Conservation (phyloP, 2,113 vertebrate species). For the Zootoca vivipara region DNA sequence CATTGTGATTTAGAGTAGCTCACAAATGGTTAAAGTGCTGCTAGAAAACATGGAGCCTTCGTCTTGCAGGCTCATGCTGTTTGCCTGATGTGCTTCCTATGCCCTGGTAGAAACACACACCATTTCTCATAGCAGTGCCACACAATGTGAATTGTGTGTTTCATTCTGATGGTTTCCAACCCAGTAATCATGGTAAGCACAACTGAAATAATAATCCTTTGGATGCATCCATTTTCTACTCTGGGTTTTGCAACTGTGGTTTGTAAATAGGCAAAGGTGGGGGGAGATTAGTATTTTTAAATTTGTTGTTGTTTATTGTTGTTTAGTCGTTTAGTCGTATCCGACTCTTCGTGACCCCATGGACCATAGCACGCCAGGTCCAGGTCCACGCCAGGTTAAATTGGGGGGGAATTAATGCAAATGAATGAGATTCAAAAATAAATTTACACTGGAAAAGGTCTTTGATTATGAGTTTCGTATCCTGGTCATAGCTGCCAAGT, state of each 20-base stretch:
- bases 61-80: not conserved
- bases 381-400: too few relatives aligned
- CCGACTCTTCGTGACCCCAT: too few relatives aligned
- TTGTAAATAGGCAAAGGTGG: not conserved
- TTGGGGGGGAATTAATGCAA: constrained; percentile 9
- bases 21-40: constrained; percentile 33
- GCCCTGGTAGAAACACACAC: not conserved
- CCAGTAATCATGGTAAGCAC: constrained; percentile 4
- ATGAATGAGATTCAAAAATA: not conserved
- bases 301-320: too few relatives aligned
- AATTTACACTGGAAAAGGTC: not conserved
- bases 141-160: not conserved
- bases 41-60: constrained; percentile 38
- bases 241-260: not conserved
- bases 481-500: too few relatives aligned
- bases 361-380: too few relatives aligned
- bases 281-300: constrained; percentile 22
- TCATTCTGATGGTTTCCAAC: not conserved
- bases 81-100: constrained; percentile 18
- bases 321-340: too few relatives aligned
- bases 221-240: not conserved
- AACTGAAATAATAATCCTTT: not conserved
- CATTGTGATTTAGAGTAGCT: constrained; percentile 34
- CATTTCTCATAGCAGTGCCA: not conserved
- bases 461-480: not conserved